These are phyloP conservation scores for Parnassius mnemosyne DNA, from an alignment of 2,888 invertebrate species.

Conservation along the genomic window DNA sequence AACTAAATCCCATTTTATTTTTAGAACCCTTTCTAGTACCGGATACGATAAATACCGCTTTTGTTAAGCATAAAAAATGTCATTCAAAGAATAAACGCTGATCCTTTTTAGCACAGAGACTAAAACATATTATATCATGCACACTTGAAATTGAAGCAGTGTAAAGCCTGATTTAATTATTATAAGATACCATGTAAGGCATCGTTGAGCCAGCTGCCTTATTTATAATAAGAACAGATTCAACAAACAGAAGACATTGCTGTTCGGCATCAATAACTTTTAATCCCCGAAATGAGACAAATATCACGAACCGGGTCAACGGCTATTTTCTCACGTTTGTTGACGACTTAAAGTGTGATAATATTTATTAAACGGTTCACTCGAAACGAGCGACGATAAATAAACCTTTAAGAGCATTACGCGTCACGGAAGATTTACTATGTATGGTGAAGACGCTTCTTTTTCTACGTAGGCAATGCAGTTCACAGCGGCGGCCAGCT, in stretches of 20 bases:
- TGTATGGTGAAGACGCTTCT: slow-evolving; percentile 60
- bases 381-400: slow-evolving; percentile 72
- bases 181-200: slow-evolving; percentile 51
- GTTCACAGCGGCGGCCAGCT: slow-evolving; percentile 45
- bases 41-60: neutral
- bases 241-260: slow-evolving; percentile 67
- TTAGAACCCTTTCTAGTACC: neutral
- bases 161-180: slow-evolving; percentile 68
- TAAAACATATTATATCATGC: slow-evolving; percentile 70
- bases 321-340: slow-evolving; percentile 79
- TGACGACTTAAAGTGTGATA: slow-evolving; percentile 77
- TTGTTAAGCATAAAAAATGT: neutral
- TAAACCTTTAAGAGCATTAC: slow-evolving; percentile 71
- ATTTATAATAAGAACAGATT: slow-evolving; percentile 70
- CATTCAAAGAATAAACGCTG: slow-evolving; percentile 28
- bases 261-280: slow-evolving; percentile 65
- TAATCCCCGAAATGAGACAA: slow-evolving; percentile 76
- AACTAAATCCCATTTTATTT: neutral
- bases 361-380: slow-evolving; percentile 78
- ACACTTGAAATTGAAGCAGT: slow-evolving; percentile 62
- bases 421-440: slow-evolving; percentile 76
- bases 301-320: slow-evolving; percentile 78
- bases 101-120: slow-evolving; percentile 54
- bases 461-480: slow-evolving; percentile 48
- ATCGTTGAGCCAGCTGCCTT: slow-evolving; percentile 57